Percentiles rank a stretch among this genome's conserved stretches.
These are phyloP conservation scores for Sebastes glaucus DNA, from an alignment of 2,797 vertebrate genomes.

Conservation along the genomic window DNA sequence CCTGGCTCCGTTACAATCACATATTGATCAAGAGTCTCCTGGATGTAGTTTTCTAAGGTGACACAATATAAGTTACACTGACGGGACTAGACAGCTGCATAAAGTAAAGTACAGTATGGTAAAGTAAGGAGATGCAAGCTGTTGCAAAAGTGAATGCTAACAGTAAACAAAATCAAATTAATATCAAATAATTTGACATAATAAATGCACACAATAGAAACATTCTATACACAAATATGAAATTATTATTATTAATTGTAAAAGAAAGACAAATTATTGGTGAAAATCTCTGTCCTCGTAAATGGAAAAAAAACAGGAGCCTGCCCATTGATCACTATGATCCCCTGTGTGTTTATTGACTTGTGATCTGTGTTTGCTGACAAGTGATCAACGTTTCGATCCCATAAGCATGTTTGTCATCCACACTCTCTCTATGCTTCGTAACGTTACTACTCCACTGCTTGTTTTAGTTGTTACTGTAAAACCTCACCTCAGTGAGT, in stretches of 20 bases:
- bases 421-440: no score
- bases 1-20: background rate
- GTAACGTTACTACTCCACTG: no score
- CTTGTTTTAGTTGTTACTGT: no score
- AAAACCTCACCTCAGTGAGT: no score
- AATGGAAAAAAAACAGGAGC: background rate
- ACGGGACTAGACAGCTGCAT: background rate
- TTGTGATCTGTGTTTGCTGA: no score
- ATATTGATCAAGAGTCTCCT: constrained; percentile 10
- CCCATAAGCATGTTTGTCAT: no score
- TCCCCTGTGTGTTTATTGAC: no score
- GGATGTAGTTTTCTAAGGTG: background rate
- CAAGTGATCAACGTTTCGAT: no score
- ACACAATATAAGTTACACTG: background rate
- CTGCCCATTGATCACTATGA: no score
- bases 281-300: background rate
- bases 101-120: background rate
- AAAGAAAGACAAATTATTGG: background rate
- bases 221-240: background rate
- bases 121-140: background rate
- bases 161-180: background rate
- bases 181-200: background rate
- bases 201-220: background rate
- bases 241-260: background rate
- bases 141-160: background rate